Base-by-base conservation (phyloP, 1,140 invertebrate species). In the Heliconius hermathena region DNA sequence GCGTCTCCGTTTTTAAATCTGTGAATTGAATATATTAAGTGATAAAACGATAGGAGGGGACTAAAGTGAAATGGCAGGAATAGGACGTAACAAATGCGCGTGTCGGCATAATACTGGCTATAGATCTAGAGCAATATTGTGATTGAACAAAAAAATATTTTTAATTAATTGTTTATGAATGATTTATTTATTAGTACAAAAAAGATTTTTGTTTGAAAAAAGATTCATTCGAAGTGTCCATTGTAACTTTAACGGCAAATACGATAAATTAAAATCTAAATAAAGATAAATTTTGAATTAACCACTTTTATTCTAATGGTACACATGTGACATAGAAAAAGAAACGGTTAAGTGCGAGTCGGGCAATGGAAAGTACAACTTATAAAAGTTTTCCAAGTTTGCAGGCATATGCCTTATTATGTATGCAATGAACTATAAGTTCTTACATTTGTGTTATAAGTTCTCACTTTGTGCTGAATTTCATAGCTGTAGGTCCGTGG, bases 11-110 rank as follows among this genome's bases (percentile, higher is more conserved):
- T 66, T 66, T 66, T 16, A 66, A 4, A 66, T 66, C 1, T 66
- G 9, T 5, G 4, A 66, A 29, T 29, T 29, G 22, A 66, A 66
- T 66, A 29, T 6, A 66, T 66, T 66, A 66, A 66, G 60, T 66
- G 60, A 66, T 29, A 66, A 66, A 29, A 66, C 22, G 60, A 66
- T 66, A 29, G 22, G 36, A n/a, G 74, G 74, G 74, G 49, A 54
- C 73, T 26, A 41, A 66, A 66, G 74, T 46, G 36, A 46, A 76
- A 66, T 57, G 13, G 36, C 41, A 54, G 74, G 52, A 60, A 54
- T 22, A 75, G 38, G 57, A 38, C 73, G 16, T 26, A 36, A 57
- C 73, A n/a, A 36, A 29, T 29, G 22, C 11, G 74, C 26, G 74
- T 60, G 33, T 60, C 29, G 13, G 18, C 33, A 73, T 73, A 46